Evolutionary conservation across 30 jellyfish, hydroid and myxozoan genomes (phyloP).

Genomic region (Cassiopea xamachana): DNA sequence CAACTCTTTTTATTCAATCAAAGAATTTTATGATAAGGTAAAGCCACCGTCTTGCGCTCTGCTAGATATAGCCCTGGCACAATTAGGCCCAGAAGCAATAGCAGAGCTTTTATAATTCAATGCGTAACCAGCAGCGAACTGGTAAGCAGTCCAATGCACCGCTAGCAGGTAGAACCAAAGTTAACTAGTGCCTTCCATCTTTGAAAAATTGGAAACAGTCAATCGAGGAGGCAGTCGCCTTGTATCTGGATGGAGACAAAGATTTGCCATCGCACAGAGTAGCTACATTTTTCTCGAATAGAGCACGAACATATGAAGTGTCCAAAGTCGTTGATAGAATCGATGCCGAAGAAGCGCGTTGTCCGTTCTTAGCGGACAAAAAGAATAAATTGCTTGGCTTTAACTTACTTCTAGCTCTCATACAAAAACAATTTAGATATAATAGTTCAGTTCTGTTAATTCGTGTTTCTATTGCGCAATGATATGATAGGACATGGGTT

Average conservation of each 20-base stretch:
- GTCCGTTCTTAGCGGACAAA: conserved; percentile 46
- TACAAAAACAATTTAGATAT: background rate
- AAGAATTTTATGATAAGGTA: background rate
- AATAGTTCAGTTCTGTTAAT: background rate
- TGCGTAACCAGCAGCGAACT: conserved; percentile 50
- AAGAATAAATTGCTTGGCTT: background rate
- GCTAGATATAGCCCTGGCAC: conserved; percentile 33
- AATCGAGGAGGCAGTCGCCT: conserved; percentile 37
- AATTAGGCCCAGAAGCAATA: conserved; percentile 72
- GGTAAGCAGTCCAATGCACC: conserved; percentile 51
- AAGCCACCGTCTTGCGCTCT: conserved; percentile 16
- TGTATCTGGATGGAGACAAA: conserved; percentile 26
- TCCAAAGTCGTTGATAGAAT: conserved; percentile 51
- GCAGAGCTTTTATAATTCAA: conserved; percentile 60
- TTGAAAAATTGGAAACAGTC: conserved; percentile 21
- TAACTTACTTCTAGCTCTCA: background rate
- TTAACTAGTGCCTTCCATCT: conserved; percentile 33
- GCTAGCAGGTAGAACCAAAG: conserved; percentile 49
- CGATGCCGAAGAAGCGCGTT: conserved; percentile 49
- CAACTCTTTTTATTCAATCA: background rate
- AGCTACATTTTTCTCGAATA: conserved; percentile 27
- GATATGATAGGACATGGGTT: background rate
- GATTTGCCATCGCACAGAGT: conserved; percentile 37
- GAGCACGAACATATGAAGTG: conserved; percentile 21
- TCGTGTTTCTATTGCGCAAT: background rate